Percentiles rank a stretch among this genome's conserved stretches.
Conservation (phyloP, 2,797 vertebrate genomes). For the Orestias chungarensis region DNA sequence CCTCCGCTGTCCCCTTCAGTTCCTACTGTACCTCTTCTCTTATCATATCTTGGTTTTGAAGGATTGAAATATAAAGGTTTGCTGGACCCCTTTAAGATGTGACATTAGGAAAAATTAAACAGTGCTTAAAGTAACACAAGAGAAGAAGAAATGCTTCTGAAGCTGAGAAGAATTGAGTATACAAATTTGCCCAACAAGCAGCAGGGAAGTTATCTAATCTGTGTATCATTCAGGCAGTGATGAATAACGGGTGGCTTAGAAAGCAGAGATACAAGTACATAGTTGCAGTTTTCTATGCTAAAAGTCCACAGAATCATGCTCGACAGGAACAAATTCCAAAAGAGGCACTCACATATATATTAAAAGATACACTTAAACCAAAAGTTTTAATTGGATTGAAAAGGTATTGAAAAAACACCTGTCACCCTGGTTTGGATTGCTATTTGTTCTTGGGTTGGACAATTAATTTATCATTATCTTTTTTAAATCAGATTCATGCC, state of each 20-base stretch:
- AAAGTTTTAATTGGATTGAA: too few relatives aligned
- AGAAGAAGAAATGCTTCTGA: constrained; percentile 4
- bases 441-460: not conserved
- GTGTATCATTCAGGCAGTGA: constrained; percentile 21
- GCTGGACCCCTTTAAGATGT: constrained; percentile 13
- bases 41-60: constrained; percentile 27
- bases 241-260: not conserved
- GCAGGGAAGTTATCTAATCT: not conserved
- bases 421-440: not conserved
- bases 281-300: not conserved
- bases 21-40: constrained; percentile 20
- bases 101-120: constrained; percentile 28
- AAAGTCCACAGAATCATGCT: not conserved
- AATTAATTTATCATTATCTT: not conserved
- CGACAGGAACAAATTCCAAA: not conserved
- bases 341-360: not conserved
- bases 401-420: not conserved
- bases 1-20: constrained; percentile 27
- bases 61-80: constrained; percentile 30
- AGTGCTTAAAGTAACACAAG: constrained; percentile 19
- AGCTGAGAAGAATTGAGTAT: constrained; percentile 21
- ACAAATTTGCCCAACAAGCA: constrained; percentile 21
- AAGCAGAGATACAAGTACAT: not conserved
- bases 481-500: not conserved
- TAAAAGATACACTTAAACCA: too few relatives aligned